phyloP scores from a whole-genome alignment of 2,797 vertebrate genomes.

The Malacoraja senta region DNA sequence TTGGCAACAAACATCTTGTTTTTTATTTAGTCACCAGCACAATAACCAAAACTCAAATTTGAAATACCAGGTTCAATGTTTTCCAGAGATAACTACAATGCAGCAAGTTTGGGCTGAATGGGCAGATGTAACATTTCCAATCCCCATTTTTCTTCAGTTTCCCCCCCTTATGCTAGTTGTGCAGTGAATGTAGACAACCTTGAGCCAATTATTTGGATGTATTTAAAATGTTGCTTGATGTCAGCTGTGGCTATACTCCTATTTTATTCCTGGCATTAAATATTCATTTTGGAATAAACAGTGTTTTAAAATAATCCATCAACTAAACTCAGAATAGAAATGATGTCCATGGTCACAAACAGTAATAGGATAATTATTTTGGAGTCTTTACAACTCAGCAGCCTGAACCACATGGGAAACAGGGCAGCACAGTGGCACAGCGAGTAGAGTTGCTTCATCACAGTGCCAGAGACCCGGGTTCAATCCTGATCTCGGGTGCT shows the following conservation, averaged over 20 bases:
- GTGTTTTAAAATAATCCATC: conserved; percentile 19
- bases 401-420: neutral
- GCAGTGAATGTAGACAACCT: neutral
- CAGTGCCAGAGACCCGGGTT: no score
- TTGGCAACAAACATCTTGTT: neutral
- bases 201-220: neutral
- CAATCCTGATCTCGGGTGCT: no score
- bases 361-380: neutral
- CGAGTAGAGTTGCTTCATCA: no score
- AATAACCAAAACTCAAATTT: neutral
- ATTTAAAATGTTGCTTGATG: conserved; percentile 4
- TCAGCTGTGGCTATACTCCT: neutral
- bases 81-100: neutral
- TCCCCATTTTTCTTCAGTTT: neutral
- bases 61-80: neutral
- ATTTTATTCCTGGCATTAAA: neutral
- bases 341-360: neutral
- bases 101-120: neutral
- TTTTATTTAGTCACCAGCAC: neutral
- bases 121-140: neutral
- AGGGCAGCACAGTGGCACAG: no score
- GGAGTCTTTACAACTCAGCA: neutral
- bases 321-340: neutral
- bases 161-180: neutral
- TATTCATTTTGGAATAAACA: neutral